Conservation (phyloP, 2,113 vertebrate species). For the Protomyctophum bolini region DNA sequence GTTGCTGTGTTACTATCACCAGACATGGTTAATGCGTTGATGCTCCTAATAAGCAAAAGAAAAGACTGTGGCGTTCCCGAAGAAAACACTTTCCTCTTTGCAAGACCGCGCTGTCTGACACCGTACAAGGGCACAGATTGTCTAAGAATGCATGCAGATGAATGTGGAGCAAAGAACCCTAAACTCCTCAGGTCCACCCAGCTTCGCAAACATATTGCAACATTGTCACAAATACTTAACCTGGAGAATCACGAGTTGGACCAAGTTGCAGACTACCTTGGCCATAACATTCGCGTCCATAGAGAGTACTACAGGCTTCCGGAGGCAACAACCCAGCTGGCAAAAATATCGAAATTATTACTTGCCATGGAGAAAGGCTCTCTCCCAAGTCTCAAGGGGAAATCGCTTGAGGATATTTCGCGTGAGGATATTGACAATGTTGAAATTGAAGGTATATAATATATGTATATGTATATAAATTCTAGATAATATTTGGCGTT, state of each 20-base stretch:
- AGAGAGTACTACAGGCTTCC: constrained; percentile 1
- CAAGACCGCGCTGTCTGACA: constrained; percentile 16
- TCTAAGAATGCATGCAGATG: constrained; percentile 10
- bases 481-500: too few species aligned
- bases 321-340: not conserved
- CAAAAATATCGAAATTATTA: constrained; percentile 5
- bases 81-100: constrained; percentile 18
- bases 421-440: too few species aligned
- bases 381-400: constrained; percentile 9
- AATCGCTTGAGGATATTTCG: constrained; percentile 25
- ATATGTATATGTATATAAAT: too few species aligned
- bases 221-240: constrained; percentile 22
- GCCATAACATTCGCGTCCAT: not conserved
- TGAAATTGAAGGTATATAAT: constrained; percentile 22
- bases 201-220: constrained; percentile 22
- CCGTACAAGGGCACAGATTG: constrained; percentile 29
- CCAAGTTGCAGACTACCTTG: constrained; percentile 1
- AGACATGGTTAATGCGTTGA: not conserved
- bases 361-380: constrained; percentile 17
- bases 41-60: not conserved
- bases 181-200: constrained; percentile 23
- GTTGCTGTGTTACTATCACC: not conserved
- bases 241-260: not conserved
- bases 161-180: constrained; percentile 31
- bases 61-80: not conserved